Percentiles rank a stretch among this genome's conserved stretches.
Evolutionary conservation across 1,140 invertebrate genomes (phyloP).

Genomic region (Drosophila pallidifrons): DNA sequence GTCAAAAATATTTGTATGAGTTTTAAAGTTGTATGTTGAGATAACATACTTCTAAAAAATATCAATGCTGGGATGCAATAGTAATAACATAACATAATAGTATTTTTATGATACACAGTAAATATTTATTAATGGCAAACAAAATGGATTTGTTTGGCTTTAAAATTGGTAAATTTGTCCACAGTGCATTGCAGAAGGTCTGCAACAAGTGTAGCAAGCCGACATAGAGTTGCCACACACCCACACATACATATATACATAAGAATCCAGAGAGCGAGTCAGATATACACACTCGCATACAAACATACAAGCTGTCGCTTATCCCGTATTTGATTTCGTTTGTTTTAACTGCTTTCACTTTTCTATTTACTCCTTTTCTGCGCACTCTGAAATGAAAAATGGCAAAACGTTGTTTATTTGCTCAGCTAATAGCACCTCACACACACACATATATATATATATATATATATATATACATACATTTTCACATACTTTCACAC

Average conservation of each 20-base stretch:
- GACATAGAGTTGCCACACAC: conserved; percentile 54
- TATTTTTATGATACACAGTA: too few species aligned
- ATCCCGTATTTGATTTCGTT: conserved; percentile 74
- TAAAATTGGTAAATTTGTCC: too few species aligned
- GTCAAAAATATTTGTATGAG: too few species aligned
- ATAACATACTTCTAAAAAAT: too few species aligned
- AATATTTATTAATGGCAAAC: too few species aligned
- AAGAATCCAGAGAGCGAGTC: background rate
- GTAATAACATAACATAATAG: too few species aligned
- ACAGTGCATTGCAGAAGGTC: conserved; percentile 35
- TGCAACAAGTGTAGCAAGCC: conserved; percentile 74
- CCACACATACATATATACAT: conserved; percentile 19
- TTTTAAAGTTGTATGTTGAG: too few species aligned
- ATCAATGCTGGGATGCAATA: too few species aligned
- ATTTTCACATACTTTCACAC: background rate
- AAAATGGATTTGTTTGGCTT: too few species aligned
- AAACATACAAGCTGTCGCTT: conserved; percentile 44
- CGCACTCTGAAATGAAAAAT: conserved; percentile 69
- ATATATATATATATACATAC: background rate
- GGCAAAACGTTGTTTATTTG: conserved; percentile 74
- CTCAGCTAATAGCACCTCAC: conserved; percentile 61
- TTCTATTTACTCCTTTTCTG: conserved; percentile 57
- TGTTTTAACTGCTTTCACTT: conserved; percentile 79
- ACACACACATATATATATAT: background rate
- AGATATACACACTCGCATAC: conserved; percentile 11